Base-by-base conservation (phyloP, 1,140 invertebrate species). In the Calycopis cecrops region DNA sequence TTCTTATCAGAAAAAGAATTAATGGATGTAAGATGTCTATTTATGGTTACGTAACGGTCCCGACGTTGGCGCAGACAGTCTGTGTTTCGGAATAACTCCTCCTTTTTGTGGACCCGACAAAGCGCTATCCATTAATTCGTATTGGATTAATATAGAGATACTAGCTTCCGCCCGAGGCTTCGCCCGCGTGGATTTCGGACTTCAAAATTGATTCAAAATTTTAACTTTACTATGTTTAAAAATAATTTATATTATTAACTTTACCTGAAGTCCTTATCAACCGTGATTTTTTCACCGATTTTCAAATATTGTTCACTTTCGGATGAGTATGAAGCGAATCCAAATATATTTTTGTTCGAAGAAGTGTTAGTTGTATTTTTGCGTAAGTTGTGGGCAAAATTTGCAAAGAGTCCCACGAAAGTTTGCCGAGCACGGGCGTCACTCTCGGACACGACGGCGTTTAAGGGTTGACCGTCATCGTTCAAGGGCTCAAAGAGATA, bases 401-500 rank as follows among this genome's bases (percentile, higher is more conserved):
- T 89, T 0, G 91, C 79, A 16, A 95, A 89, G 52, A 94, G 87
- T 21, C 88, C 82, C 0, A 92, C 92, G 44, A 93, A 92, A 58
- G 89, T 83, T 1, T 92, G 79, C 9, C 90, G 82, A 3, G 93
- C 92, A 65, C 89, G 77, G 17, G 90, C 69, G 69, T 94, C 93
- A 67, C 35, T 88, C 64, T 59, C 86, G 65, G 60, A 79, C 6
- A 82, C 74, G 2, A 70, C 68, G 6, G 74, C 69, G 1, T 65
- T 63, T 16, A 90, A 48, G 12, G 89, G 78, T 34, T 89, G 88
- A 0, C 92, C 92, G 28, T 90, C 85, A 2, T 92, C 78, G 38
- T 91, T 88, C 35, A 91, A 86, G 1, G 88, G 86, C 61, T 92
- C 90, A 63, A 93, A 94, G 60, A 93, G 79, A 55, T 92, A 94